Evolutionary conservation across 2,113 vertebrate genomes (phyloP).

Genomic region (Varanus salvator): DNA sequence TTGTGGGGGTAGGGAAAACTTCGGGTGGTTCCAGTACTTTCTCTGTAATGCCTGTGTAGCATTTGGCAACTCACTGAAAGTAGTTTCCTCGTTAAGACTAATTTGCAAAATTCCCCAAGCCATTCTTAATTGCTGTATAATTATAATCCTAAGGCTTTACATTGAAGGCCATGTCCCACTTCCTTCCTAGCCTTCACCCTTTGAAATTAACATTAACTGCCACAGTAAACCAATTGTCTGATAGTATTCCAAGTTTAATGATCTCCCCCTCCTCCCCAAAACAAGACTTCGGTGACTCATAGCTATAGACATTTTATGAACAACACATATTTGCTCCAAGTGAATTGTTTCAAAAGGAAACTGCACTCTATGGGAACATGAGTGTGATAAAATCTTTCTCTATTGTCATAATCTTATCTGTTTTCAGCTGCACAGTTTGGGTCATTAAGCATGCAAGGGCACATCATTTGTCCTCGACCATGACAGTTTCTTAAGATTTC

Average conservation of each 20-base stretch:
- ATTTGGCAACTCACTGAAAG: background rate
- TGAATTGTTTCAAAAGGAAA: conserved; percentile 31
- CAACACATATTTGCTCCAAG: conserved; percentile 20
- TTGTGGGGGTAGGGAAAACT: conserved; percentile 3
- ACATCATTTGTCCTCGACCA: background rate
- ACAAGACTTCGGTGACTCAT: conserved; percentile 7
- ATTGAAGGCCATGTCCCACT: background rate
- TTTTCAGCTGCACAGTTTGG: conserved; percentile 8
- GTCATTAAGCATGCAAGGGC: background rate
- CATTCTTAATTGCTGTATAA: background rate
- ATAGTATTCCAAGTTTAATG: background rate
- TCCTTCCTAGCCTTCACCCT: background rate
- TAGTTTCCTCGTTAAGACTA: background rate
- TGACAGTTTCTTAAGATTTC: conserved; percentile 1
- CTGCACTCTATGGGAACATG: conserved; percentile 18
- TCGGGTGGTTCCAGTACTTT: background rate
- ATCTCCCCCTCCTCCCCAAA: background rate
- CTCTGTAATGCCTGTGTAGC: conserved; percentile 20
- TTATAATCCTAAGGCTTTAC: conserved; percentile 7
- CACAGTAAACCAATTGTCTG: background rate
- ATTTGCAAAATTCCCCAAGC: conserved; percentile 5
- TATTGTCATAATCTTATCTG: background rate
- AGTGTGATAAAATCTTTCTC: conserved; percentile 28
- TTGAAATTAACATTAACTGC: background rate
- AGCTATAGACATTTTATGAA: background rate